Evolutionary conservation across 2,888 invertebrate species (phyloP), one percentile per base, ranked within the genome.

Genomic region (Proisotoma minuta): DNA sequence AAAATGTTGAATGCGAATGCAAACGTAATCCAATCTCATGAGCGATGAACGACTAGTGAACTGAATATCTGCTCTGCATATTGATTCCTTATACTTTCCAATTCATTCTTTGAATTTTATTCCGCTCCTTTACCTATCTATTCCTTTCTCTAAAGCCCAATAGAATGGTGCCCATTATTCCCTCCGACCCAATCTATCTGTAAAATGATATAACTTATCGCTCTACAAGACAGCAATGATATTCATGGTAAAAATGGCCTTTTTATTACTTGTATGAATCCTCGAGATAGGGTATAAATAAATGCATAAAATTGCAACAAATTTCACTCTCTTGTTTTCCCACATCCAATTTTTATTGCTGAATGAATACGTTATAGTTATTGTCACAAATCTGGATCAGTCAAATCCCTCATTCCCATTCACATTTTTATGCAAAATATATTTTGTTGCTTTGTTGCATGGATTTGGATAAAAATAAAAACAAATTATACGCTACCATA

Each of bases 251-350:
- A 49, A 15, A 34, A 24, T 3, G 23, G n/a, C 15, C 22, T 49
- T 23, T 10, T 24, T 49, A 23, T 49, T 49, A 49, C 49, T 49
- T 23, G 8, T n/a, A 43, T 43, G 43, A 43, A 43, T 43, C 18
- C 18, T 43, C 18, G 43, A 20, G 43, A 43, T 15, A 5, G 49
- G 5, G 3, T 49, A 49, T 24, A 22, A 49, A 49, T 22, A 24
- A 10, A 49, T 49, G 49, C 20, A 49, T 49, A 49, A 49, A 49
- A 22, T 49, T 49, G 49, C 49, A 49, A 49, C 49, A 49, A 49
- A 49, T 49, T 49, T 23, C 22, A 23, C 49, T 24, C 26, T 24
- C 23, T 20, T n/a, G n/a, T n/a, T n/a, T n/a, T n/a, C n/a, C n/a
- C n/a, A n/a, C n/a, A n/a, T n/a, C n/a, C n/a, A n/a, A n/a, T n/a